Base-by-base conservation (phyloP, 2,888 invertebrate species). In the Plusia festucae region DNA sequence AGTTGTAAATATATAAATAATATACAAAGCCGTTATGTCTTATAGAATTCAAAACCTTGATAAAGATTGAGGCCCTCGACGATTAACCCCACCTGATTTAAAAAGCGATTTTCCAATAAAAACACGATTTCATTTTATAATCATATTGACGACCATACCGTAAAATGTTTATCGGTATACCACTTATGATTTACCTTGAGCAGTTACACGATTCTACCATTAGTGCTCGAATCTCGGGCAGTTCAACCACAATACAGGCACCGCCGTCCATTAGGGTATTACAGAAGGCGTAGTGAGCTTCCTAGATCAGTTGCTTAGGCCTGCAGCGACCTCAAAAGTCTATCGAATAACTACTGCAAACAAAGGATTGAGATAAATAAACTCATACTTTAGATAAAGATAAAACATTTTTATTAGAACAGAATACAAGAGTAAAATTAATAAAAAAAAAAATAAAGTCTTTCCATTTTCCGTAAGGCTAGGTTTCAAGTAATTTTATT, bases 211-310 rank as follows among this genome's bases (percentile, higher is more conserved):
- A n/a, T 40, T 40, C 40, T 40, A 40, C n/a, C 40, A 40, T n/a
- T 40, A 40, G 40, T 40, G 40, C n/a, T 40, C 40, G 40, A 40
- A 40, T 40, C 40, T 40, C 40, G 40, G n/a, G n/a, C 40, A 40
- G n/a, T 40, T n/a, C 15, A n/a, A 40, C 40, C 40, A 40, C 40
- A 40, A 40, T 40, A 6, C 40, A n/a, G 6, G n/a, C n/a, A 2
- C 40, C n/a, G n/a, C 40, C 40, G n/a, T 40, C 40, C 40, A 40
- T 40, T 40, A 15, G 40, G 40, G 40, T 40, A 40, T 40, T 40
- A 40, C 15, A 9, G 15, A 3, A 40, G 40, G 34, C 34, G 34
- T n/a, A 40, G n/a, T 40, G 30, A 30, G 9, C 9, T 40, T n/a
- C 40, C 40, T 40, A 40, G 40, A 40, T 40, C 40, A 40, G n/a